phyloP scores from a whole-genome alignment of 2,888 invertebrate genomes.

The Pecten maximus region DNA sequence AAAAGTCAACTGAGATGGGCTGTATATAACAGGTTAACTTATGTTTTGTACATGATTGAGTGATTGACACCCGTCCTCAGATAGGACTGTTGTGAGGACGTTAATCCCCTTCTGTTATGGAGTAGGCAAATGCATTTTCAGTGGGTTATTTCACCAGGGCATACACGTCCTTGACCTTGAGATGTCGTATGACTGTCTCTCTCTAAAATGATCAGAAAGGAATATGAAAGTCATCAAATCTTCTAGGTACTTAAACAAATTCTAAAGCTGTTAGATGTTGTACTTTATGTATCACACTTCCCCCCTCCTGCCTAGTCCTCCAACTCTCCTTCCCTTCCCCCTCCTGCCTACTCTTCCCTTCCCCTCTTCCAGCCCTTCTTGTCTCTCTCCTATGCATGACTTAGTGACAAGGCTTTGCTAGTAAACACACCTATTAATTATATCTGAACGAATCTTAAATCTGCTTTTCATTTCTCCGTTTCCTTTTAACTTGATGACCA shows the following conservation, averaged over 20 bases:
- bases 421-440: background rate
- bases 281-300: background rate
- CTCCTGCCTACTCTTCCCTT: background rate
- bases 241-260: too few relatives aligned
- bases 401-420: background rate
- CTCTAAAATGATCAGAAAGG: background rate
- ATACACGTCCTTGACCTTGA: too few relatives aligned
- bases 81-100: too few relatives aligned
- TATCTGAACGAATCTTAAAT: background rate
- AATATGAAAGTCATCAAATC: background rate
- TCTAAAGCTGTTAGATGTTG: background rate
- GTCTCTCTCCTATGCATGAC: too few relatives aligned
- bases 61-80: too few relatives aligned
- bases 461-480: constrained; percentile 3
- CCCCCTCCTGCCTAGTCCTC: background rate
- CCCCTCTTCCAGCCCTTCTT: background rate
- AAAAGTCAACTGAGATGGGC: too few relatives aligned
- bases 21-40: too few relatives aligned
- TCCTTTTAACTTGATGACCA: constrained; percentile 25
- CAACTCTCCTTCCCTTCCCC: background rate
- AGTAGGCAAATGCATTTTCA: too few relatives aligned
- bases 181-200: too few relatives aligned
- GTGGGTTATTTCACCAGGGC: too few relatives aligned
- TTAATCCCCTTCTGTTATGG: too few relatives aligned
- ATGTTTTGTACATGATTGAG: too few relatives aligned